Evolutionary conservation across 2,113 vertebrate species (phyloP), one percentile per base, ranked within the genome.

Genomic region (Oceanites oceanicus): DNA sequence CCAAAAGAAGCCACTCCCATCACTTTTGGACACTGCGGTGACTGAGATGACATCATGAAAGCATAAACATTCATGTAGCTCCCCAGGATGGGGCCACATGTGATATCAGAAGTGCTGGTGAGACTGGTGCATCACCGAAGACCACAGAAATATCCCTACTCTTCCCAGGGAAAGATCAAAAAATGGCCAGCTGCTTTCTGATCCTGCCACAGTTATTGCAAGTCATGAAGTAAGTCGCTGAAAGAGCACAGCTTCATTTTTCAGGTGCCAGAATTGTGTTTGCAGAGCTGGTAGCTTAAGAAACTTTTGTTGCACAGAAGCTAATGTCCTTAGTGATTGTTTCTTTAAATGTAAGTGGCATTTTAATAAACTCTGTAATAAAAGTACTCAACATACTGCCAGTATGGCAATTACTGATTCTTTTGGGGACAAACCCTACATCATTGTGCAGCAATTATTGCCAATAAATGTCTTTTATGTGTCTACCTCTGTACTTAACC

Each of bases 311-410:
- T 71, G 15, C 10, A 42, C 5, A 7, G 12, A 59, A 93, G 17
- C 3, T 68, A 77, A 89, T 53, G 36, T 56, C 40, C 65, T 72
- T 36, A 72, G 25, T 79, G 88, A 75, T 74, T 40, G 11, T 71
- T 94, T 84, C 73, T 91, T 88, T 86, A 93, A 93, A 91, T 22
- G 6, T 34, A 75, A 76, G 66, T 65, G 52, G 25, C 56, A 72
- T 93, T 84, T 93, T 86, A 93, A 74, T 90, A 90, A 90, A 56
- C 27, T 58, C 63, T 32, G 7, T 26, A 91, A 86, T 87, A 89
- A 75, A 85, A 72, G 7, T 65, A 38, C 30, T 84, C 47, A 91
- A 11, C 14, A 2, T 13, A 40, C 29, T 34, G 10, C 38, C 77
- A 44, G 7, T 27, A 30, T 16, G 22, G 22, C 25, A 88, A 52